Conservation (phyloP, 2,888 invertebrate genomes). For the Apodemia mormo region DNA sequence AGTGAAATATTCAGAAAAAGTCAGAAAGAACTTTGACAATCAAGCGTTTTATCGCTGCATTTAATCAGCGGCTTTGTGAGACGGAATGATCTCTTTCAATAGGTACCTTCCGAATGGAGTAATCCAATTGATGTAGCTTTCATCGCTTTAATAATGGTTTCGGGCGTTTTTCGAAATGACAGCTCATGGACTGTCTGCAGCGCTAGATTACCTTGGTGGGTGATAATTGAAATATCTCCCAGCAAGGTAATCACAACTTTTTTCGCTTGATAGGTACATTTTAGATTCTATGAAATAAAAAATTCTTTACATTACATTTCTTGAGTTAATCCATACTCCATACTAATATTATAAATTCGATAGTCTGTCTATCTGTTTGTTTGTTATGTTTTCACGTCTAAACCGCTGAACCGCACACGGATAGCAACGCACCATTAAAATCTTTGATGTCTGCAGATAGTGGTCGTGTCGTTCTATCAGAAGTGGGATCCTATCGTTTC, state of each 20-base stretch:
- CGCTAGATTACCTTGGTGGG: constrained; percentile 3
- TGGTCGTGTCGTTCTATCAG: too few relatives aligned
- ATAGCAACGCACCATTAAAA: too few relatives aligned
- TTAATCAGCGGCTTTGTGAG: constrained; percentile 17
- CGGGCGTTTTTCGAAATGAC: constrained; percentile 10
- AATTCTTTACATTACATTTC: background rate
- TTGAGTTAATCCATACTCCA: too few relatives aligned
- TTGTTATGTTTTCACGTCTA: too few relatives aligned
- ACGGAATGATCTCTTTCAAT: constrained; percentile 9
- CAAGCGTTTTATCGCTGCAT: constrained; percentile 13
- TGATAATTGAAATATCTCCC: background rate
- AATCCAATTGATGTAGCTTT: constrained; percentile 15
- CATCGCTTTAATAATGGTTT: constrained; percentile 10
- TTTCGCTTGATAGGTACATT: background rate
- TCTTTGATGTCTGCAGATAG: too few relatives aligned
- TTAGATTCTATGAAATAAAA: background rate
- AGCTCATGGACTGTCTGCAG: background rate
- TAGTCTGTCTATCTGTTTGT: too few relatives aligned
- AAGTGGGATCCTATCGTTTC: too few relatives aligned
- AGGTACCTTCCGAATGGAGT: constrained; percentile 13
- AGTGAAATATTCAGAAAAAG: constrained; percentile 7
- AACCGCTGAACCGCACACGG: too few relatives aligned
- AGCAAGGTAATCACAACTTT: background rate
- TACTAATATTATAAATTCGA: too few relatives aligned
- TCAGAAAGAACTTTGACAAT: background rate